phyloP scores from a whole-genome alignment of 2,113 vertebrate genomes.

The Syngnathus typhle region DNA sequence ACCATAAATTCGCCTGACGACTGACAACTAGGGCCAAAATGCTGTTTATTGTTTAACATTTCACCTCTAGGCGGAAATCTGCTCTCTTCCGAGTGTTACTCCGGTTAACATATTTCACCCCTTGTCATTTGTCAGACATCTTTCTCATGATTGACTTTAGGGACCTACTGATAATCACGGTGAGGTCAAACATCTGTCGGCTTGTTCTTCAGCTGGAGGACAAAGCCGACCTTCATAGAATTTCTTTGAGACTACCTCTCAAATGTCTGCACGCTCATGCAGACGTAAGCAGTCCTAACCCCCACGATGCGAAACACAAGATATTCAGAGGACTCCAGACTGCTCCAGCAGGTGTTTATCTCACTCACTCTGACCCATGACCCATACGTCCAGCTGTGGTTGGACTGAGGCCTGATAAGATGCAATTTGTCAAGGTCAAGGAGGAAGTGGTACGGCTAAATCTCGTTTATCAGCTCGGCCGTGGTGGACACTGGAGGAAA shows the following conservation, averaged over 20 bases:
- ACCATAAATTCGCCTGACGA: not conserved
- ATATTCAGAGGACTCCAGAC: conserved; percentile 22
- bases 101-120: not conserved
- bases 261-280: conserved; percentile 15
- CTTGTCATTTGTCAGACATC: conserved; percentile 10
- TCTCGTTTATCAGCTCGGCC: conserved; percentile 48
- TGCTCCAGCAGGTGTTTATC: conserved; percentile 64
- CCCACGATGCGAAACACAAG: conserved; percentile 16
- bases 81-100: not conserved
- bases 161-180: conserved; percentile 11
- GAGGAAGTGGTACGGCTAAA: conserved; percentile 47
- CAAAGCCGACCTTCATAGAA: conserved; percentile 35
- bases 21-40: not conserved
- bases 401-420: conserved; percentile 35
- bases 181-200: conserved; percentile 40
- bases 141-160: not conserved
- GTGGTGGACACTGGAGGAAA: conserved; percentile 14
- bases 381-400: conserved; percentile 39
- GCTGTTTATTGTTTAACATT: not conserved
- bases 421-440: conserved; percentile 51
- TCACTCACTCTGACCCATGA: conserved; percentile 52
- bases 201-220: conserved; percentile 37
- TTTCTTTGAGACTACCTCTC: conserved; percentile 33
- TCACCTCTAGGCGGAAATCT: not conserved
- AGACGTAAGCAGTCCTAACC: not conserved